These are phyloP conservation scores for Delphinus delphis DNA, from an alignment of 2,113 vertebrate genomes.

Conservation along the genomic window DNA sequence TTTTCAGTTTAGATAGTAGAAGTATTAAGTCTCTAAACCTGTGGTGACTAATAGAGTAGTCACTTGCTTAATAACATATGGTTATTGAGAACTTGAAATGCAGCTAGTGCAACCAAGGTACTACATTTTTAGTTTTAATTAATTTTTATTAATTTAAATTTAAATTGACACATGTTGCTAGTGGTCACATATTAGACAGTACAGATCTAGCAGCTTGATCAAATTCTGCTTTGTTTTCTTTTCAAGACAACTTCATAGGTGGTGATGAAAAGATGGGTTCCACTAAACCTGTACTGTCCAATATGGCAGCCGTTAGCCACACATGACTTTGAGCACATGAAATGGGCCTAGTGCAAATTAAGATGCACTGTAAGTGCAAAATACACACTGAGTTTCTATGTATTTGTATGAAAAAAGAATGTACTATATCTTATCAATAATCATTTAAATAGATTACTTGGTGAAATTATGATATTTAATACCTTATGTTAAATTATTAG, in stretches of 20 bases:
- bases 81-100: not conserved
- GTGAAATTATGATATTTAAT: not conserved
- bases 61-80: not conserved
- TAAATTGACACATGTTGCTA: not conserved
- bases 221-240: slow-evolving; percentile 6
- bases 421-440: not conserved
- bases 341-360: not conserved
- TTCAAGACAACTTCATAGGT: not conserved
- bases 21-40: not conserved
- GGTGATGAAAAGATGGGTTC: not conserved
- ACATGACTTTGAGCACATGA: not conserved
- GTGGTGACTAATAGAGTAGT: not conserved
- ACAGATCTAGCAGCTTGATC: not conserved
- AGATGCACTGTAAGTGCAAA: not conserved
- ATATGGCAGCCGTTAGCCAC: not conserved
- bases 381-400: not conserved
- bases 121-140: not conserved
- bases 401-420: not conserved
- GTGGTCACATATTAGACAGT: not conserved
- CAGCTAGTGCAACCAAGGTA: not conserved
- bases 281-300: not conserved
- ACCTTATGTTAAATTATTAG: not conserved
- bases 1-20: slow-evolving; percentile 4
- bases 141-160: slow-evolving; percentile 8
- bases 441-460: slow-evolving; percentile 6